Conservation (phyloP, 2,797 vertebrate genomes). For the Steatocranus sp. region DNA sequence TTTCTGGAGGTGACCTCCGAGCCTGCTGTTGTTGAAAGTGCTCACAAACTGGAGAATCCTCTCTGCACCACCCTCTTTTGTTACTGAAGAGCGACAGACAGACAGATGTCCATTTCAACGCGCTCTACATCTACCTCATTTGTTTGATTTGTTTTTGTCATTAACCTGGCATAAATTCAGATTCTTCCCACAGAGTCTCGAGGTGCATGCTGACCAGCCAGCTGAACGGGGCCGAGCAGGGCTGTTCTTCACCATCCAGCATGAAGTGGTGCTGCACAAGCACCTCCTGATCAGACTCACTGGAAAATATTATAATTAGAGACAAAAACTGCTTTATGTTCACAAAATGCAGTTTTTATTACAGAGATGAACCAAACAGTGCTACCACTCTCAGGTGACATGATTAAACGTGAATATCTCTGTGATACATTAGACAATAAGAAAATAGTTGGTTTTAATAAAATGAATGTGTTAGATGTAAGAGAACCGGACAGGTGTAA, state of each 20-base stretch:
- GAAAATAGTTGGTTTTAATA: background rate
- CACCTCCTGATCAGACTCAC: slow-evolving; percentile 62
- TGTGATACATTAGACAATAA: background rate
- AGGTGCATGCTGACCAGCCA: slow-evolving; percentile 66
- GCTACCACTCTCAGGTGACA: accelerated
- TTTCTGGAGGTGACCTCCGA: slow-evolving; percentile 46
- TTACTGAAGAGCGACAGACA: slow-evolving; percentile 20
- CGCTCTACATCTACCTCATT: accelerated
- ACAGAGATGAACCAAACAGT: background rate
- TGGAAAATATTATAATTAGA: slow-evolving; percentile 1
- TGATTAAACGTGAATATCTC: accelerated
- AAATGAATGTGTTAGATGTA: background rate
- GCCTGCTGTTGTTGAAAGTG: slow-evolving; percentile 51
- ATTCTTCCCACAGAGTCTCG: slow-evolving; percentile 74
- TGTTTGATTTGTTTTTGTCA: background rate
- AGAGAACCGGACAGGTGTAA: background rate
- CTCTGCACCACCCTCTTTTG: slow-evolving; percentile 10
- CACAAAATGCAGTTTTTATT: background rate
- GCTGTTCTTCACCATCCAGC: slow-evolving; percentile 39
- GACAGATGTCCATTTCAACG: background rate
- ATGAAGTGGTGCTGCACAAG: slow-evolving; percentile 55
- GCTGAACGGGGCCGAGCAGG: slow-evolving; percentile 69
- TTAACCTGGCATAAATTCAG: slow-evolving; percentile 69
- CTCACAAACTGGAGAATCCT: slow-evolving; percentile 65
- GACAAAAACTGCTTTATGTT: background rate